phyloP scores from a whole-genome alignment of 2,113 vertebrate genomes.

The Phyllostomus discolor region DNA sequence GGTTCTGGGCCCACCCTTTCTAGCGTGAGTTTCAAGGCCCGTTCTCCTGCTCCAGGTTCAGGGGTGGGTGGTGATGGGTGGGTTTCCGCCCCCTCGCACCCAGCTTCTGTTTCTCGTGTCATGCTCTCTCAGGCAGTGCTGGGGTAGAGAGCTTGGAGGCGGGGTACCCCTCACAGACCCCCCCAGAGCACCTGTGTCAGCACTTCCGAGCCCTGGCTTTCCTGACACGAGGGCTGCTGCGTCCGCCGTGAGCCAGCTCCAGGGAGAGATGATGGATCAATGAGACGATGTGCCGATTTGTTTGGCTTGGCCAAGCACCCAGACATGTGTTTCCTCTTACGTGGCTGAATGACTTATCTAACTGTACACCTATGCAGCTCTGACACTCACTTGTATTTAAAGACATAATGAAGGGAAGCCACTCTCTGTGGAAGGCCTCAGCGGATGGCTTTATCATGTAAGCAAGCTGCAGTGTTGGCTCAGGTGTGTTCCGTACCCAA shows the following conservation, averaged over 20 bases:
- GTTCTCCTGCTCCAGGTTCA: not conserved
- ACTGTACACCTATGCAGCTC: fast-evolving
- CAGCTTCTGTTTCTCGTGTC: conserved; percentile 27
- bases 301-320: not conserved
- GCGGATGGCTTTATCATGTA: not conserved
- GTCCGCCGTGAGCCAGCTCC: not conserved
- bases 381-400: not conserved
- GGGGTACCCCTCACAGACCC: not conserved
- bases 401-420: too few relatives aligned
- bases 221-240: not conserved
- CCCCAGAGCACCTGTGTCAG: not conserved
- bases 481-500: not conserved
- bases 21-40: not conserved
- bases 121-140: not conserved
- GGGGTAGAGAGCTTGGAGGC: not conserved
- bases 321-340: not conserved
- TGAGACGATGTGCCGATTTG: not conserved
- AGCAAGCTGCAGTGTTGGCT: not conserved
- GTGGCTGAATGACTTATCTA: not conserved
- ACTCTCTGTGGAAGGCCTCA: not conserved
- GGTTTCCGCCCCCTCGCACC: not conserved
- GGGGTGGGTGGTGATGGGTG: not conserved
- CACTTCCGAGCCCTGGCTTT: not conserved
- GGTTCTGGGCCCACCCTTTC: not conserved
- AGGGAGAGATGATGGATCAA: not conserved